Percentiles rank a stretch among this genome's conserved stretches.
Evolutionary conservation across 2,797 vertebrate genomes (phyloP).

Genomic region (Fundulus diaphanus): DNA sequence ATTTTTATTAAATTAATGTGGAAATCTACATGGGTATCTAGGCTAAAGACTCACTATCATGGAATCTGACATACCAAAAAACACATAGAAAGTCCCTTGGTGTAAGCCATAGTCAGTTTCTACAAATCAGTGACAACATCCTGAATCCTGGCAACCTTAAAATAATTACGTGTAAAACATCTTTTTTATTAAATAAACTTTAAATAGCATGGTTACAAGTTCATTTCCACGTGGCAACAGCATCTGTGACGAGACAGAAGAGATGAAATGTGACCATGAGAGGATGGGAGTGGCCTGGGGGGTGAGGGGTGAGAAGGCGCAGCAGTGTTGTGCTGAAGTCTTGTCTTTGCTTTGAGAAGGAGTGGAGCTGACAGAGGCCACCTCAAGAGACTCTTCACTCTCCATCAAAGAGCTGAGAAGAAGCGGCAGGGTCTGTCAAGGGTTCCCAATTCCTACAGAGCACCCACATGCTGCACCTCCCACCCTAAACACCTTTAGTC

Average conservation of each 20-base stretch:
- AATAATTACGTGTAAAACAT: slow-evolving; percentile 13
- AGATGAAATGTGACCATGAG: slow-evolving; percentile 75
- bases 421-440: slow-evolving; percentile 85
- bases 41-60: slow-evolving; percentile 83
- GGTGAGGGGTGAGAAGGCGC: slow-evolving; percentile 75
- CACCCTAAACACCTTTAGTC: slow-evolving; percentile 80
- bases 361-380: slow-evolving; percentile 84
- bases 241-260: slow-evolving; percentile 45
- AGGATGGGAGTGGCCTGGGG: slow-evolving; percentile 72
- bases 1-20: slow-evolving; percentile 78
- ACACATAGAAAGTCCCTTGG: slow-evolving; percentile 76
- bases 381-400: slow-evolving; percentile 85
- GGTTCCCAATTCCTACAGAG: slow-evolving; percentile 77
- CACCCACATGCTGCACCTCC: slow-evolving; percentile 77
- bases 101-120: slow-evolving; percentile 53
- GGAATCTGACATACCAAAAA: slow-evolving; percentile 80
- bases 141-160: slow-evolving; percentile 40
- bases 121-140: slow-evolving; percentile 35
- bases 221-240: slow-evolving; percentile 62
- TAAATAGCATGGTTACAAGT: slow-evolving; percentile 66
- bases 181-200: slow-evolving; percentile 47
- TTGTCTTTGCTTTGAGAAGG: slow-evolving; percentile 76
- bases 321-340: slow-evolving; percentile 64
- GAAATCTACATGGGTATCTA: slow-evolving; percentile 85
- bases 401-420: slow-evolving; percentile 82